Percentiles rank a stretch among this genome's conserved stretches.
Evolutionary conservation across 1,140 invertebrate genomes (phyloP).

Genomic region (Berghia stephanieae): DNA sequence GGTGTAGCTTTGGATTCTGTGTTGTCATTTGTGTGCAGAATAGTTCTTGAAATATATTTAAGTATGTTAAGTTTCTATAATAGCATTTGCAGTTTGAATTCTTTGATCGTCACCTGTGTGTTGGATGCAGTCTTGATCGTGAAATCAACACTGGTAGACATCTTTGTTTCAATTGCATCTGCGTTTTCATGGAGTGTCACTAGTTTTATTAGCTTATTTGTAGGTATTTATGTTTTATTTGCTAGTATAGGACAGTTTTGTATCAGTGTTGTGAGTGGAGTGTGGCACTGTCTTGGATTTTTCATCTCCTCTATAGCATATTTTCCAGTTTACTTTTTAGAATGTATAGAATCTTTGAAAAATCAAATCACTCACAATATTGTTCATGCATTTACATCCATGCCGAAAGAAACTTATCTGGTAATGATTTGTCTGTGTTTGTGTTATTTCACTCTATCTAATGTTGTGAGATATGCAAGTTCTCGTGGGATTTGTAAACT

Average conservation of each 20-base stretch:
- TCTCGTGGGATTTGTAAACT: conserved; percentile 31
- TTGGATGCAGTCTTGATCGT: neutral
- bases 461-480: conserved; percentile 23
- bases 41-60: too few relatives aligned
- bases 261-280: conserved; percentile 24
- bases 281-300: conserved; percentile 36
- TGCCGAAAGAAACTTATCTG: conserved; percentile 38
- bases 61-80: too few relatives aligned
- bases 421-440: conserved; percentile 35
- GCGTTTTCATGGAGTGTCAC: neutral
- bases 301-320: conserved; percentile 30
- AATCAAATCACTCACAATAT: conserved; percentile 2
- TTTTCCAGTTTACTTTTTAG: conserved; percentile 4
- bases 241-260: conserved; percentile 33
- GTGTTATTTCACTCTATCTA: conserved; percentile 30
- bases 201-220: neutral
- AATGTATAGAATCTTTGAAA: conserved; percentile 27
- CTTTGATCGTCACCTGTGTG: neutral
- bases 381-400: conserved; percentile 3
- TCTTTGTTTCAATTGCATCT: neutral
- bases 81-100: too few relatives aligned
- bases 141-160: neutral
- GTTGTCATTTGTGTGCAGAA: neutral
- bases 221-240: neutral
- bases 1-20: neutral